Base-by-base conservation (phyloP, 2,888 invertebrate genomes). In the Drosophila ezoana region DNA sequence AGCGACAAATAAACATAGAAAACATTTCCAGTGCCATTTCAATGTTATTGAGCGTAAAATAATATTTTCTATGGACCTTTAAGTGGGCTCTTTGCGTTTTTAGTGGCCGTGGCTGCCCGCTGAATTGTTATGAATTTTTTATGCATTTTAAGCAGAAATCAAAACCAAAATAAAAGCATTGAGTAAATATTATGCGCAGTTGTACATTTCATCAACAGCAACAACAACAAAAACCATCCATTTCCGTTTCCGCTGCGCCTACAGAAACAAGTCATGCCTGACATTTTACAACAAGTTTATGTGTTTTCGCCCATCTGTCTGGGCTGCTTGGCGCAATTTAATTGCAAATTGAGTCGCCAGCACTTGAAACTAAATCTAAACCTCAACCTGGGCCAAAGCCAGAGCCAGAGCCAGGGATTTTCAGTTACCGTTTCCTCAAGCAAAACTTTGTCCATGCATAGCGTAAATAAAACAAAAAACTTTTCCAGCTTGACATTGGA, bases 181-280 rank as follows among this genome's bases (percentile, higher is more conserved):
- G 57, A 44, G 54, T 64, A 64, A 32, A 76, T 74, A 74, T 76
- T 65, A 74, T 68, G 74, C 58, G 52, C 57, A 65, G 60, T 63
- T 71, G 38, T 40, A 47, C 28, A 38, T 43, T 66, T 43, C 38
- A 56, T 20, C 48, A 40, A 11, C 68, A 44, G 4, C 13, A 58
- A 48, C 59, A 63, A 45, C 38, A 66, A 53, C 58, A 28, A 28
- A 28, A 28, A 8, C 8, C 23, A 8, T 28, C 2, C 71, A 82
- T 76, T 82, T 82, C 86, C 82, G 88, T 65, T 88, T 82, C 76
- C 82, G 88, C 43, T 57, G 33, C 40, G 74, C 74, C 81, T 51
- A 74, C 69, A 65, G 47, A 61, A 81, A 14, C 63, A 71, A 82
- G 66, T 82, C 76, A 69, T 48, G 88, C 86, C 41, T 85, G 69